Percentiles rank a stretch among this genome's conserved stretches.
Conservation (phyloP, 2,797 vertebrate species). For the Miichthys miiuy region DNA sequence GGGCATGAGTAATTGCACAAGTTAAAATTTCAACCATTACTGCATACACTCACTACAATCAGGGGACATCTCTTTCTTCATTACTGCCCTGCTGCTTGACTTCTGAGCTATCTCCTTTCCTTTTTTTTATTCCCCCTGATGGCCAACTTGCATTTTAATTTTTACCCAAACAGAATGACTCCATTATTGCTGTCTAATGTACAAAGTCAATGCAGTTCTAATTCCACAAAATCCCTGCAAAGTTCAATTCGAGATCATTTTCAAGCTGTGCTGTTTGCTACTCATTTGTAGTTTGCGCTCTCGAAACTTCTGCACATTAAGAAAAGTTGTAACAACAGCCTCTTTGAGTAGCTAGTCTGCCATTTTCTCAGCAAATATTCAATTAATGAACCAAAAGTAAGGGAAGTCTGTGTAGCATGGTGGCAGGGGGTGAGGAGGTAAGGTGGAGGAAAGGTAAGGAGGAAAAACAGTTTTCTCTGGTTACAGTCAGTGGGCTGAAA, state of each 20-base stretch:
- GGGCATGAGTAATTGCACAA: constrained; percentile 59
- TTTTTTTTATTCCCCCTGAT: constrained; percentile 39
- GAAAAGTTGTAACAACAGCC: neutral
- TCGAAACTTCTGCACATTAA: constrained; percentile 7
- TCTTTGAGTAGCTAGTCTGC: neutral
- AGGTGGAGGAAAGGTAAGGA: no score
- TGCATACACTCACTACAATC: constrained; percentile 36
- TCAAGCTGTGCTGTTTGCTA: constrained; percentile 1
- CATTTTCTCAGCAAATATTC: neutral
- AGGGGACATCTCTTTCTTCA: constrained; percentile 60
- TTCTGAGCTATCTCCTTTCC: constrained; percentile 33
- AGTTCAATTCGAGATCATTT: constrained; percentile 16
- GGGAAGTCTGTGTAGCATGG: neutral
- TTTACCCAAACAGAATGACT: constrained; percentile 43
- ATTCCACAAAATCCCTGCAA: constrained; percentile 42
- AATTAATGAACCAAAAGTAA: neutral
- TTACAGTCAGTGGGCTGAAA: neutral
- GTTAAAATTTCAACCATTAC: constrained; percentile 57
- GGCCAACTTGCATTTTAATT: constrained; percentile 56
- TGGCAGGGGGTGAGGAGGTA: no score
- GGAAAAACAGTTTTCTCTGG: neutral
- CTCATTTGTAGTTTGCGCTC: constrained; percentile 3
- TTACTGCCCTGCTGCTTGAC: constrained; percentile 41
- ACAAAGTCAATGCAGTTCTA: constrained; percentile 31
- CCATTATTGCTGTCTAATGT: constrained; percentile 36